Evolutionary conservation across 2,888 invertebrate genomes (phyloP).

Genomic region (Urechis unicinctus): DNA sequence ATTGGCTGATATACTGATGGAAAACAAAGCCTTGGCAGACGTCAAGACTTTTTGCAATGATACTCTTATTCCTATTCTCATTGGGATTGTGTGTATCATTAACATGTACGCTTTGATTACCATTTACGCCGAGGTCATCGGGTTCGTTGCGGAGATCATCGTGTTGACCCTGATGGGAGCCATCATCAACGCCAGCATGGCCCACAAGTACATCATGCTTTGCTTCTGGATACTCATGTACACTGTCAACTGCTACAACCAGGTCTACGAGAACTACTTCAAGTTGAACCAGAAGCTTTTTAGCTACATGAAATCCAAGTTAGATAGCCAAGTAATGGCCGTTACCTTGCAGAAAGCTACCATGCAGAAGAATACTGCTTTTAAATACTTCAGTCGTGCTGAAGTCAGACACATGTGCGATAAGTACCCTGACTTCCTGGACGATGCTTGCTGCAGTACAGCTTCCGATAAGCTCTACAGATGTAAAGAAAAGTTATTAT

Average conservation of each 20-base stretch:
- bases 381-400: slow-evolving; percentile 24
- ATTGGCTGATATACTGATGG: too few species aligned
- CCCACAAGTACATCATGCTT: slow-evolving; percentile 41
- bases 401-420: slow-evolving; percentile 18
- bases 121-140: slow-evolving; percentile 38
- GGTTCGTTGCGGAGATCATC: slow-evolving; percentile 37
- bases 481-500: slow-evolving; percentile 17
- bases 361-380: slow-evolving; percentile 41
- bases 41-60: too few species aligned
- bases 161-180: slow-evolving; percentile 47
- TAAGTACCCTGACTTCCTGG: background rate
- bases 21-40: too few species aligned
- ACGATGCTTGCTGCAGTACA: background rate
- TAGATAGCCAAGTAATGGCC: slow-evolving; percentile 31
- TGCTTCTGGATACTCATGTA: slow-evolving; percentile 40
- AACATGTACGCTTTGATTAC: slow-evolving; percentile 21
- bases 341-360: slow-evolving; percentile 34
- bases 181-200: slow-evolving; percentile 41
- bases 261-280: slow-evolving; percentile 41
- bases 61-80: slow-evolving; percentile 3
- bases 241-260: slow-evolving; percentile 41
- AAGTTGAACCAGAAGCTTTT: slow-evolving; percentile 39
- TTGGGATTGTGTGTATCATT: slow-evolving; percentile 17
- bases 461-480: slow-evolving; percentile 20
- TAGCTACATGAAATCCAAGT: slow-evolving; percentile 36